Evolutionary conservation across 2,113 vertebrate genomes (phyloP).

Genomic region (Sakesphorus luctuosus): DNA sequence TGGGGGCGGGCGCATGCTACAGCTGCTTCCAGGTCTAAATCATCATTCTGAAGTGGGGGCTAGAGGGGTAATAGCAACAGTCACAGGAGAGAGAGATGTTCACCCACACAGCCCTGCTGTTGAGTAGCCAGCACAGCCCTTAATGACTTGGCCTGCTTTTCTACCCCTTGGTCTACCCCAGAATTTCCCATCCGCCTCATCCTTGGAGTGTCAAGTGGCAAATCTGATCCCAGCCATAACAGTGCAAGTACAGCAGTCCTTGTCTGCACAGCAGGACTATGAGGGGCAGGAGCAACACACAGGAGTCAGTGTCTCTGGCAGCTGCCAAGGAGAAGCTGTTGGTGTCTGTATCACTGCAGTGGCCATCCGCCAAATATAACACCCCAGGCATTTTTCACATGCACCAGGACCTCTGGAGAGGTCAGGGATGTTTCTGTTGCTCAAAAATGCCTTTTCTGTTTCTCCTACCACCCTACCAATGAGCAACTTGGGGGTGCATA

Average conservation of each 20-base stretch:
- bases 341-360: rapidly evolving
- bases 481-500: background rate
- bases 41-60: background rate
- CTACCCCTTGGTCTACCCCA: background rate
- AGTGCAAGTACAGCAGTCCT: background rate
- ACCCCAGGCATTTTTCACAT: background rate
- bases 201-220: rapidly evolving
- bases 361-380: background rate
- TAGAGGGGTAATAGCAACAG: background rate
- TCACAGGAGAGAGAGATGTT: background rate
- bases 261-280: background rate
- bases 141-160: background rate
- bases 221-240: background rate
- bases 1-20: conserved; percentile 51
- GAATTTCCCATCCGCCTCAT: background rate
- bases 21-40: background rate
- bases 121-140: background rate
- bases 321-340: background rate
- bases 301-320: background rate
- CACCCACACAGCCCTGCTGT: background rate
- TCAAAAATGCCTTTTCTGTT: background rate
- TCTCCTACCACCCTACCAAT: background rate
- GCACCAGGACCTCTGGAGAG: background rate
- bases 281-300: background rate
- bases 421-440: background rate